These are phyloP conservation scores for Drosophila parabipectinata DNA, from an alignment of 1,140 invertebrate species.

Conservation along the genomic window DNA sequence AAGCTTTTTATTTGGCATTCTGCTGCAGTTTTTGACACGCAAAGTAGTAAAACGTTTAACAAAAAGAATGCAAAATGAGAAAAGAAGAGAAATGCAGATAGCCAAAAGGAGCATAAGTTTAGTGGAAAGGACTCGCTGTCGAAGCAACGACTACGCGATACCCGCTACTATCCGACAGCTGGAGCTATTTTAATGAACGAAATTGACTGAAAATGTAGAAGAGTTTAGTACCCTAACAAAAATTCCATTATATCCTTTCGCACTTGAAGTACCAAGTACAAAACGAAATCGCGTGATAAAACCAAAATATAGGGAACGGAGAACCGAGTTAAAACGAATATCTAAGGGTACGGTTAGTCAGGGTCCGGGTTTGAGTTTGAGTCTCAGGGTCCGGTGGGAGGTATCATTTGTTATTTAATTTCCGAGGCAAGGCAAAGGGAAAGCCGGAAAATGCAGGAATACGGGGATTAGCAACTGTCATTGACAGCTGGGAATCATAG, in stretches of 20 bases:
- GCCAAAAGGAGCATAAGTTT: slow-evolving; percentile 20
- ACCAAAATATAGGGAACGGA: background rate
- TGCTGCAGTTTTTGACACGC: slow-evolving; percentile 75
- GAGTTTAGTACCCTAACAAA: background rate
- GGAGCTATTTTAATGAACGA: background rate
- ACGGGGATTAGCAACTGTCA: slow-evolving; percentile 66
- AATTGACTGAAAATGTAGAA: background rate
- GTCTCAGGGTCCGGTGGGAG: slow-evolving; percentile 20
- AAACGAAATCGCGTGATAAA: slow-evolving; percentile 1
- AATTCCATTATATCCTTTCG: background rate
- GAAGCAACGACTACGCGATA: slow-evolving; percentile 2
- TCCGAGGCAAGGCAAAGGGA: slow-evolving; percentile 39
- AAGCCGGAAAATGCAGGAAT: slow-evolving; percentile 60
- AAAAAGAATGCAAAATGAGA: slow-evolving; percentile 27
- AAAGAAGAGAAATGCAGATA: slow-evolving; percentile 46
- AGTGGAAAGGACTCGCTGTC: background rate
- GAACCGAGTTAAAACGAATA: background rate
- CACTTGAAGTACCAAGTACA: background rate
- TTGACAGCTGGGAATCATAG: slow-evolving; percentile 73
- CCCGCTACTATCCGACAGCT: background rate
- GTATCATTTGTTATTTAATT: slow-evolving; percentile 79
- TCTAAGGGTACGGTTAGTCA: background rate
- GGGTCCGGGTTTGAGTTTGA: background rate
- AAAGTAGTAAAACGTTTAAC: slow-evolving; percentile 49
- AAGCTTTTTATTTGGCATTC: slow-evolving; percentile 77